Evolutionary conservation across 1,140 invertebrate species (phyloP).

Genomic region (Zaprionus lachaisei): DNA sequence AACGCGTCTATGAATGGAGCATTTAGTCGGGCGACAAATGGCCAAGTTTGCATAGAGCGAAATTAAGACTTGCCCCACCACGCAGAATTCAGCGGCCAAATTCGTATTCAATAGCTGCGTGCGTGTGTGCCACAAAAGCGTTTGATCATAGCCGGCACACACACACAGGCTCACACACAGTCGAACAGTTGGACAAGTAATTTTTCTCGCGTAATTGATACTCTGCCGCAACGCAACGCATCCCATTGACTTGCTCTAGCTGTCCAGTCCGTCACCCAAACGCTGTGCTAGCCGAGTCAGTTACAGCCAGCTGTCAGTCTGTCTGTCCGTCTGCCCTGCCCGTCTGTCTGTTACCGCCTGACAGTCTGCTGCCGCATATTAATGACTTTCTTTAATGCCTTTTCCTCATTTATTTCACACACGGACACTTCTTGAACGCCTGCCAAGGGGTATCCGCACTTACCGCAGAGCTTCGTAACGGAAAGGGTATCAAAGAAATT

Average conservation of each 20-base stretch:
- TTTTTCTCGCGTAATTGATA: slow-evolving; percentile 82
- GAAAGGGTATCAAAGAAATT: background rate
- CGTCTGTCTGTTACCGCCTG: slow-evolving; percentile 69
- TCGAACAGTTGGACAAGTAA: slow-evolving; percentile 72
- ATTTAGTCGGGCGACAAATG: slow-evolving; percentile 74
- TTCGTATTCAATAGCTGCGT: slow-evolving; percentile 52
- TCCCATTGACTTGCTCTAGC: slow-evolving; percentile 54
- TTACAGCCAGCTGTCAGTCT: slow-evolving; percentile 36
- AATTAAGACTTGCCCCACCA: slow-evolving; percentile 68
- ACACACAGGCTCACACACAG: background rate
- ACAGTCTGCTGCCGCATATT: slow-evolving; percentile 80
- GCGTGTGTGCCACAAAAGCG: slow-evolving; percentile 38
- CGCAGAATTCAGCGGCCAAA: slow-evolving; percentile 27
- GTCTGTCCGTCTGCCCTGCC: slow-evolving; percentile 31
- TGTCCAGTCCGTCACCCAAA: slow-evolving; percentile 53
- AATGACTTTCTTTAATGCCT: slow-evolving; percentile 83
- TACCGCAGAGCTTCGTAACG: slow-evolving; percentile 21
- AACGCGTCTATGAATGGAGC: slow-evolving; percentile 67
- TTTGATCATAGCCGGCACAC: slow-evolving; percentile 65
- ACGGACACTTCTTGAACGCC: slow-evolving; percentile 62
- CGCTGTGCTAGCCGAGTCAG: slow-evolving; percentile 34
- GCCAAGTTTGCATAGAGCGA: slow-evolving; percentile 66
- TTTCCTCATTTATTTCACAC: slow-evolving; percentile 82
- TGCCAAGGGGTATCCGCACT: slow-evolving; percentile 36
- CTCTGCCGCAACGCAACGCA: slow-evolving; percentile 55